Base-by-base conservation (phyloP, 1,140 invertebrate genomes). In the Holcopasites calliopsidis region DNA sequence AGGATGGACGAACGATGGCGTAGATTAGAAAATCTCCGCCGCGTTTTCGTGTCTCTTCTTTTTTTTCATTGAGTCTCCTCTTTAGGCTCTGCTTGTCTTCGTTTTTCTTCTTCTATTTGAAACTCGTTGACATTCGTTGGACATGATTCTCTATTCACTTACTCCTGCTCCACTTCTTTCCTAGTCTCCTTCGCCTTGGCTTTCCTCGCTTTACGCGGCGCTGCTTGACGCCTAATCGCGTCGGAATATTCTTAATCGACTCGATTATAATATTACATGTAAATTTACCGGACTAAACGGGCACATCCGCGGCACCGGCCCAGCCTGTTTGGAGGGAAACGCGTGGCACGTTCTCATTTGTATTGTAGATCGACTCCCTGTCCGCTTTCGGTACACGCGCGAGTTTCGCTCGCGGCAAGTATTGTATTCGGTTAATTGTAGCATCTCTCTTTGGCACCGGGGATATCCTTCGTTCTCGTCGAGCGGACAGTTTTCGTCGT, bases 61-160 rank as follows among this genome's bases (percentile, higher is more conserved):
- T 28, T 23, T 11, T 28, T 21, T 13, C 31, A 26, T 8, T 31
- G 13, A 35, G 13, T 35, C 33, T 23, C 50, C 13, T 52, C 10
- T 31, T 65, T 4, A 21, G 40, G 33, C 23, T 6, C 35, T 31
- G 16, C 11, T 23, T 60, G 58, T 31, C 23, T 54, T 54, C 18
- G 26, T 47, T 47, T 62, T n/a, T 57, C 38, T 47, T 42, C 23
- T 21, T 50, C 49, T 69, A 28, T 65, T 66, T 71, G 42, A 76
- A 52, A 74, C 80, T 84, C 77, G 79, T 85, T 85, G 84, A 84
- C 80, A 82, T 85, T 85, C 84, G 84, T 85, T 85, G 84, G 80
- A 85, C 80, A 79, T 64, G 82, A n/a, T 80, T 85, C 61, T 50
- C 52, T 58, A 11, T 66, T 35, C 40, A 5, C 65, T 52, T 54